phyloP scores from a whole-genome alignment of 2,888 invertebrate species.

The Sturmia bella region DNA sequence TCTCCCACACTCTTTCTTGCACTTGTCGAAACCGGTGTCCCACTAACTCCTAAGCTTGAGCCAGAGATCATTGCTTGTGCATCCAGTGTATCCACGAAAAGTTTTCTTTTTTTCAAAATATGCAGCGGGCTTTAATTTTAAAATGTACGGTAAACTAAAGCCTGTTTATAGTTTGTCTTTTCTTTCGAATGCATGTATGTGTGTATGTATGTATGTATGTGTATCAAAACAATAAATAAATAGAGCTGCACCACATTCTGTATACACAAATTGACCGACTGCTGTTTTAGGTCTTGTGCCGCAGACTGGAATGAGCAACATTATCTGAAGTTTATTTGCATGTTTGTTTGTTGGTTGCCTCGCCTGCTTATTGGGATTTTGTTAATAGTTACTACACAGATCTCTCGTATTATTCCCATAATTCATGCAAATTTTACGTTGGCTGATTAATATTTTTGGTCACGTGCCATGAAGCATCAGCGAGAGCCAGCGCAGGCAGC shows the following conservation, averaged over 20 bases:
- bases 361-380: slow-evolving; percentile 26
- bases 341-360: slow-evolving; percentile 12
- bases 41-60: too few species aligned
- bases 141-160: neutral
- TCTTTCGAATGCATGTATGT: neutral
- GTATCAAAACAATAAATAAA: slow-evolving; percentile 15
- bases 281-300: slow-evolving; percentile 35
- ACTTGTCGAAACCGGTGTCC: too few species aligned
- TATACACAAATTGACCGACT: slow-evolving; percentile 58
- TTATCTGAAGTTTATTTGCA: slow-evolving; percentile 38
- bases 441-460: slow-evolving; percentile 81
- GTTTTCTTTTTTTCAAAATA: too few species aligned
- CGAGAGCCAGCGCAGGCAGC: slow-evolving; percentile 70
- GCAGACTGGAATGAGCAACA: slow-evolving; percentile 29
- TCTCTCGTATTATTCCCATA: slow-evolving; percentile 72
- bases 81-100: too few species aligned
- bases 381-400: slow-evolving; percentile 45
- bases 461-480: slow-evolving; percentile 76
- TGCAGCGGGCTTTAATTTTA: neutral
- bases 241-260: slow-evolving; percentile 38
- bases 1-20: too few species aligned
- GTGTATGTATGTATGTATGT: neutral
- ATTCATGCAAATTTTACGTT: slow-evolving; percentile 79
- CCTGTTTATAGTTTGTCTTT: slow-evolving; percentile 3
- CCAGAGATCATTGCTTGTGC: too few species aligned